phyloP scores from a whole-genome alignment of 2,113 vertebrate genomes.

The Oostethus manadensis region DNA sequence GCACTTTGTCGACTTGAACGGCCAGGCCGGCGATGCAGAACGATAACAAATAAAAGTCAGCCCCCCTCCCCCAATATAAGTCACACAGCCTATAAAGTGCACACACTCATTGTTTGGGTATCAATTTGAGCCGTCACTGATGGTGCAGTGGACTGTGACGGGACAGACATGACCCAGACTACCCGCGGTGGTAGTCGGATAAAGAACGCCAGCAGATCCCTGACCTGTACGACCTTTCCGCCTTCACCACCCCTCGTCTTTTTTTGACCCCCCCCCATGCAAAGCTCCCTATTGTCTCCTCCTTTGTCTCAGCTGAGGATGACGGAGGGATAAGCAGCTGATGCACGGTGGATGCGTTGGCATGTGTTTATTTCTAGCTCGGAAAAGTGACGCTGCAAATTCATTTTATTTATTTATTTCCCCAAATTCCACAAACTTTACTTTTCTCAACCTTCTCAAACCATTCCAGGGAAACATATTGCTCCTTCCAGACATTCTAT shows the following conservation, averaged over 20 bases:
- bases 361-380: no score
- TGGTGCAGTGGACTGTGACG: constrained; percentile 71
- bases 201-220: constrained; percentile 48
- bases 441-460: no score
- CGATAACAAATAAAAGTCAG: neutral
- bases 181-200: constrained; percentile 42
- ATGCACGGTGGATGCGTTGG: constrained; percentile 9
- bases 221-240: constrained; percentile 59
- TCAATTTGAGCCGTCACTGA: constrained; percentile 74
- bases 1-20: constrained; percentile 52
- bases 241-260: constrained; percentile 47
- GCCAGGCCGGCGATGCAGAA: neutral
- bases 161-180: constrained; percentile 69
- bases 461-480: no score
- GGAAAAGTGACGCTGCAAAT: no score
- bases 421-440: no score
- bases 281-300: constrained; percentile 25
- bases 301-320: constrained; percentile 64
- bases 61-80: constrained; percentile 10
- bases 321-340: constrained; percentile 41
- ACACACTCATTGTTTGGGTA: constrained; percentile 69
- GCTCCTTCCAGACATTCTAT: no score
- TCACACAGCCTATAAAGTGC: constrained; percentile 18
- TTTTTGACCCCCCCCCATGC: constrained; percentile 48
- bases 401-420: no score